Conservation (phyloP, 2,797 vertebrate species). For the Phataginus tricuspis region DNA sequence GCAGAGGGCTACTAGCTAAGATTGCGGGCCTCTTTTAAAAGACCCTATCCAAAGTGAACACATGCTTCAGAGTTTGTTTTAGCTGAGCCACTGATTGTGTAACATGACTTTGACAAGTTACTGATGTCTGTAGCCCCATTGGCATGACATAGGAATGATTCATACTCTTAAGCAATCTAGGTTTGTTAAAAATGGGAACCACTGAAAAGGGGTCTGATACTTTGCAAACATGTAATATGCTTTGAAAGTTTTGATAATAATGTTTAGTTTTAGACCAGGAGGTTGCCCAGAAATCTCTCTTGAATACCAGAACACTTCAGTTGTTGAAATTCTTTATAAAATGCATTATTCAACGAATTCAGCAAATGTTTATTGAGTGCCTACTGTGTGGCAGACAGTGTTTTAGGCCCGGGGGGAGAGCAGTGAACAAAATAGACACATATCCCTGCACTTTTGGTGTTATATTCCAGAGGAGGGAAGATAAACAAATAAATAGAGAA, state of each 20-base stretch:
- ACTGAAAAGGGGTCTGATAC: slow-evolving; percentile 15
- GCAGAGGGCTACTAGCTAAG: neutral
- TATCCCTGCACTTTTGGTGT: neutral
- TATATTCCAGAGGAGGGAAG: neutral
- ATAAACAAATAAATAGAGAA: neutral
- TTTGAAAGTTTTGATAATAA: slow-evolving; percentile 3
- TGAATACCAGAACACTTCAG: neutral
- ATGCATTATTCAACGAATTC: neutral
- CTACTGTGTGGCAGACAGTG: neutral
- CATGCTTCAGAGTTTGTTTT: slow-evolving; percentile 41
- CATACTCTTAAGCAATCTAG: slow-evolving; percentile 50
- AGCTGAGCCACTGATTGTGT: neutral
- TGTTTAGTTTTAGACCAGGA: slow-evolving; percentile 7
- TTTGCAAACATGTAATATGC: neutral
- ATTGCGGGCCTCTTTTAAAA: neutral
- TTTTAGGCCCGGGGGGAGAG: neutral
- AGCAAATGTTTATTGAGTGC: neutral
- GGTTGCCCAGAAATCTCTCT: neutral
- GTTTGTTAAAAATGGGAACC: slow-evolving; percentile 32
- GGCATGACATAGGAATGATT: slow-evolving; percentile 4
- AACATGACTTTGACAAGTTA: slow-evolving; percentile 30
- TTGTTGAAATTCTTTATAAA: slow-evolving; percentile 16
- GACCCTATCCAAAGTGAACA: neutral
- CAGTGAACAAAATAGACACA: neutral
- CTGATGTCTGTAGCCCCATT: neutral